A percentile compares a stretch with the other conserved stretches of the same genome.
These are phyloP conservation scores for Actinostola sp. DNA, from an alignment of 92 coral and sea anemone species.

Conservation along the genomic window DNA sequence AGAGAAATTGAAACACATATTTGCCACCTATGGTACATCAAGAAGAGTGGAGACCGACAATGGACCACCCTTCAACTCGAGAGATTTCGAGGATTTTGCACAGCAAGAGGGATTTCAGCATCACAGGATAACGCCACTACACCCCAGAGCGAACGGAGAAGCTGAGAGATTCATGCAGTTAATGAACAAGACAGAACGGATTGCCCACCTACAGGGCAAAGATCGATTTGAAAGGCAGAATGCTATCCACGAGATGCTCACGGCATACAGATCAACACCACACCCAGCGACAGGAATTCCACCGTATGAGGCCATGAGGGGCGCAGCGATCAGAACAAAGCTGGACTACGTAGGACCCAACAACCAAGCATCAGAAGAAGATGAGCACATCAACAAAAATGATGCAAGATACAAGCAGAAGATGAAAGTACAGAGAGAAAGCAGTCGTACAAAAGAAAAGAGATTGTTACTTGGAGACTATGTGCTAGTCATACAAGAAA, in stretches of 20 bases:
- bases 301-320: conserved; percentile 55
- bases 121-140: conserved; percentile 50
- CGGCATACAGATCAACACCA: conserved; percentile 65
- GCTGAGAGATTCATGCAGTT: conserved; percentile 60
- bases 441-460: conserved; percentile 52
- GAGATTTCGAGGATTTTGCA: conserved; percentile 54
- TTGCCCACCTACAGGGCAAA: conserved; percentile 63
- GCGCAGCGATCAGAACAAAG: conserved; percentile 49
- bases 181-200: conserved; percentile 70
- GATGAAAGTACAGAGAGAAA: conserved; percentile 56
- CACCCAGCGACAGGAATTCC: conserved; percentile 71
- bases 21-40: conserved; percentile 62
- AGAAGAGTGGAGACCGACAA: conserved; percentile 55
- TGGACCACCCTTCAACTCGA: conserved; percentile 70
- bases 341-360: conserved; percentile 52
- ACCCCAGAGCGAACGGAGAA: conserved; percentile 59
- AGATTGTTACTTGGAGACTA: conserved; percentile 62
- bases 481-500: conserved; percentile 59
- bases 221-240: conserved; percentile 30
- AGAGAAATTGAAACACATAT: conserved; percentile 55
- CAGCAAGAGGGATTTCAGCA: conserved; percentile 62
- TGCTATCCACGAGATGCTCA: conserved; percentile 64
- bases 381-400: conserved; percentile 43
- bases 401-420: conserved; percentile 64
- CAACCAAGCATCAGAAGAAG: conserved; percentile 25